Conservation (phyloP, 2,113 vertebrate genomes). For the Pithys albifrons region DNA sequence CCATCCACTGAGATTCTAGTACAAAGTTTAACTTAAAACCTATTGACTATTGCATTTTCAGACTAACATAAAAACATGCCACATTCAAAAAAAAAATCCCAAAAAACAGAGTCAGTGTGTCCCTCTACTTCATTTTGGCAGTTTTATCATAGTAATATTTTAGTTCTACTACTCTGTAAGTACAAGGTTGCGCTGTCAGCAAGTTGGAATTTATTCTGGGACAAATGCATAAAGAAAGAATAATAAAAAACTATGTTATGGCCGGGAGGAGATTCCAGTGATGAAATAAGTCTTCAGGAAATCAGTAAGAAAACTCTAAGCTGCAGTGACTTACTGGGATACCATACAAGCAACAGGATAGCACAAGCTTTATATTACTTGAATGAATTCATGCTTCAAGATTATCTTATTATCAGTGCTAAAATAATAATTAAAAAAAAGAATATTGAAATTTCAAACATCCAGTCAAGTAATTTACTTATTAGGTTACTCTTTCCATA, state of each 20-base stretch:
- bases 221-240: neutral
- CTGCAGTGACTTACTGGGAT: neutral
- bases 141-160: neutral
- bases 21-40: neutral
- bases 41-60: neutral
- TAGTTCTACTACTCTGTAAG: neutral
- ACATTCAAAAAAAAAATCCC: neutral
- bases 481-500: neutral
- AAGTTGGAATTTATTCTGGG: conserved; percentile 1
- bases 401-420: neutral
- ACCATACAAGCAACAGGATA: neutral
- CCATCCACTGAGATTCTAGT: neutral
- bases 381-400: neutral
- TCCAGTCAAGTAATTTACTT: neutral
- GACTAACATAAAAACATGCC: neutral
- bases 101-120: neutral
- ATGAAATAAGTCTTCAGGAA: conserved; percentile 34
- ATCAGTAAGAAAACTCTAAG: neutral
- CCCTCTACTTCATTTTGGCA: neutral
- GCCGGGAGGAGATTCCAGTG: neutral
- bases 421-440: neutral
- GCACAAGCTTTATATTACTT: neutral
- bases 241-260: neutral
- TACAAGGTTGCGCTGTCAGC: neutral
- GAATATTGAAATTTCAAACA: neutral